phyloP scores from a whole-genome alignment of 2,888 invertebrate species.

The Emmelina monodactyla region DNA sequence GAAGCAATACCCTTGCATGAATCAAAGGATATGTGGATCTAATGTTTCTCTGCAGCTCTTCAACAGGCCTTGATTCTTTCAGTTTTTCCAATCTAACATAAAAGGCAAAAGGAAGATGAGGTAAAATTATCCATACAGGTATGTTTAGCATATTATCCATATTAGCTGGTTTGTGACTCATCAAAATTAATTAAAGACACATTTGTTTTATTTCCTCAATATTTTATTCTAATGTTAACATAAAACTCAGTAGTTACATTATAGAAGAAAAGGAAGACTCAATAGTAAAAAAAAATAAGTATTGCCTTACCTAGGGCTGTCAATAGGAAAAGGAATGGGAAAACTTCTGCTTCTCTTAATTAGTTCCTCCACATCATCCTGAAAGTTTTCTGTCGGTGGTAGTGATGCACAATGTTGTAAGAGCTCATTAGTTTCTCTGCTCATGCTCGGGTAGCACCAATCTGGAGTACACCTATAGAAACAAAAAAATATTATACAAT shows the following conservation, averaged over 20 bases:
- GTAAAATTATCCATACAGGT: conserved; percentile 11
- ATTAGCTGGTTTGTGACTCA: no score
- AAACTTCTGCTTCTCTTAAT: conserved; percentile 36
- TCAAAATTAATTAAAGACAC: no score
- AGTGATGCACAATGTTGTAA: conserved; percentile 36
- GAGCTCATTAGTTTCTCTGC: conserved; percentile 48
- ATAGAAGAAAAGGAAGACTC: neutral
- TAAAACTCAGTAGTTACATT: neutral
- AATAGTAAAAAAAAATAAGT: neutral
- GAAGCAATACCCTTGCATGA: conserved; percentile 69
- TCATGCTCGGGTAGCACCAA: conserved; percentile 54
- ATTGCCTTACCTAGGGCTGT: conserved; percentile 30
- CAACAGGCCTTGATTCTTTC: conserved; percentile 33
- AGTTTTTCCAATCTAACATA: conserved; percentile 45
- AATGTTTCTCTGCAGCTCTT: conserved; percentile 46
- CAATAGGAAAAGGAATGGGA: conserved; percentile 38
- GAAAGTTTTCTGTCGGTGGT: conserved; percentile 19
- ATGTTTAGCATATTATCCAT: neutral
- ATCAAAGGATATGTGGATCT: conserved; percentile 72
- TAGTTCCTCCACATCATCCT: conserved; percentile 30
- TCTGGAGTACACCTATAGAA: conserved; percentile 53
- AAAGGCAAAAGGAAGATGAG: no score
- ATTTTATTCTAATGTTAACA: no score
- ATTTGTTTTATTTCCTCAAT: no score
- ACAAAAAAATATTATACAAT: no score